These are phyloP conservation scores for Tenthredo distinguenda DNA, from an alignment of 2,888 invertebrate species.

Conservation along the genomic window DNA sequence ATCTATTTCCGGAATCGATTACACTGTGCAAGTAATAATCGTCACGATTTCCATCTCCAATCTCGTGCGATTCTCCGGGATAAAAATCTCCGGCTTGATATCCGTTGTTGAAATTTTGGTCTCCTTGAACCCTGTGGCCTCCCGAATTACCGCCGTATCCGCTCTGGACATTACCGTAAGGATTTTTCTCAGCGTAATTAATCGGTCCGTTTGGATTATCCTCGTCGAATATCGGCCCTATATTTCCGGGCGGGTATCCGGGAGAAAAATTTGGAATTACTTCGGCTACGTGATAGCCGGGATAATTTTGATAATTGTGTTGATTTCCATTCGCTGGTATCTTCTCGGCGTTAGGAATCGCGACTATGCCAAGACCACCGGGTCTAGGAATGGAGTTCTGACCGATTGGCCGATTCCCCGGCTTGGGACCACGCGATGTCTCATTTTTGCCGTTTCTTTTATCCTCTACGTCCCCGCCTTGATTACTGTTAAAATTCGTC, in stretches of 20 bases:
- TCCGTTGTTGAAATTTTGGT: not conserved
- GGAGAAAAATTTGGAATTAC: not conserved
- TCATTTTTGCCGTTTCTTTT: not conserved
- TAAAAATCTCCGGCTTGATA: not conserved
- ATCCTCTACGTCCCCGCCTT: not conserved
- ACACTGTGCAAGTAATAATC: not conserved
- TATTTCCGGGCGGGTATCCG: not conserved
- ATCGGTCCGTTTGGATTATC: slow-evolving; percentile 45
- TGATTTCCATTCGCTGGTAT: not conserved
- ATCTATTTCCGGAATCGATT: slow-evolving; percentile 15
- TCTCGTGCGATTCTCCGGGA: not conserved
- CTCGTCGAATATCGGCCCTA: slow-evolving; percentile 20
- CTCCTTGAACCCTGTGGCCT: not conserved
- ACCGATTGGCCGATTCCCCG: not conserved
- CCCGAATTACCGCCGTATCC: not conserved
- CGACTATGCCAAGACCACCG: slow-evolving; percentile 37
- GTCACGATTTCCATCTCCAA: not conserved
- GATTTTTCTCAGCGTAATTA: not conserved
- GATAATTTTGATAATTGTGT: not conserved
- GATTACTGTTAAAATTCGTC: not conserved
- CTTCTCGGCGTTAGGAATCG: slow-evolving; percentile 2
- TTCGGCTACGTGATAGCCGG: not conserved
- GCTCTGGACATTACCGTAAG: not conserved
- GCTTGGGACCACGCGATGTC: not conserved
- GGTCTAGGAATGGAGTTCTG: slow-evolving; percentile 25